Evolutionary conservation across 2,797 vertebrate genomes (phyloP), one percentile per base, ranked within the genome.

Genomic region (Danio kyathit): DNA sequence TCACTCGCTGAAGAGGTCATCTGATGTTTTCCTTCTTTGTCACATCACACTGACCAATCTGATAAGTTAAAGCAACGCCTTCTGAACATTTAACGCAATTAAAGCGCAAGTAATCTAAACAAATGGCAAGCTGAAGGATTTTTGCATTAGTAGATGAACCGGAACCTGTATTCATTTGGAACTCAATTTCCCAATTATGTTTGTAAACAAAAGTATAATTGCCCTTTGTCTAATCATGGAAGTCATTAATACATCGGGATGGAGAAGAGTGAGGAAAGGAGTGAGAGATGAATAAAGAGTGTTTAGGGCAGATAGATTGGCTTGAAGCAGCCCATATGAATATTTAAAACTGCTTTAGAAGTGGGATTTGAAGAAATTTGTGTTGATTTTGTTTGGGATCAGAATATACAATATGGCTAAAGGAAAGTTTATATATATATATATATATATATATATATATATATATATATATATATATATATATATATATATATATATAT

Each of bases 131-230:
- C 72, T 77, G 51, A 74, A 49, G 65, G 54, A 67, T 84, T 81
- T 82, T 82, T 78, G 74, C 79, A 85, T 84, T 84, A 83, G 72
- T 91, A 94, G 92, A 93, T 92, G 91, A 94, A 94, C 91, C 93
- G 93, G 92, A 94, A 94, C 92, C 91, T 94, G 93, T 94, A 93
- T 94, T 92, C 90, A 92, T 94, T 93, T 92, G 90, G 87, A 93
- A 91, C 90, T 92, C 91, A 93, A 91, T 91, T 90, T 90, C 84
- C 90, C 93, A 94, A 94, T 95, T 92, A 94, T 90, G 90, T 91
- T 90, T 83, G 93, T 94, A 94, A 95, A 95, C 93, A 94, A 91
- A 93, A 91, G 91, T 91, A 93, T 94, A 94, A 95, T 95, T 94
- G 92, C 91, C 93, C 93, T 94, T 94, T 92, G 91, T 91, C 91